A percentile compares a stretch with the other conserved stretches of the same genome.
Conservation (phyloP, 2,888 invertebrate genomes). For the Xylota sylvarum region DNA sequence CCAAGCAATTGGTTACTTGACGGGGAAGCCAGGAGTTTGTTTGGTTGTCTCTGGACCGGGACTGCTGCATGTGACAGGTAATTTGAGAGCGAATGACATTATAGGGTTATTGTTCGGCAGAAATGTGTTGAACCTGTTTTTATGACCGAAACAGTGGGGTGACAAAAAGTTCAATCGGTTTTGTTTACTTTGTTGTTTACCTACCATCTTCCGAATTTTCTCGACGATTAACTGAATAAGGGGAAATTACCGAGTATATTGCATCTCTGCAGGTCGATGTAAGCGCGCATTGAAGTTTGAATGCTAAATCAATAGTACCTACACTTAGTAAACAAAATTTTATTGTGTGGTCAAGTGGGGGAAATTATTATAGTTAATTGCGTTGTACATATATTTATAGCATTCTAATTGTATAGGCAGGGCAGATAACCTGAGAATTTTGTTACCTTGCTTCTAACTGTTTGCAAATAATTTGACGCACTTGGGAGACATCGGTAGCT, state of each 20-base stretch:
- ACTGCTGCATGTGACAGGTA: constrained; percentile 93
- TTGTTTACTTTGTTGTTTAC: constrained; percentile 9
- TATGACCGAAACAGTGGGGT: not conserved
- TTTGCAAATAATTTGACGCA: not conserved
- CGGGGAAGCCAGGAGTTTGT: constrained; percentile 94
- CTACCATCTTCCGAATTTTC: not conserved
- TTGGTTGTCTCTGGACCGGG: constrained; percentile 98
- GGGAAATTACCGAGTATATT: not conserved
- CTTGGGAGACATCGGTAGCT: not conserved
- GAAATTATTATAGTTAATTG: not conserved
- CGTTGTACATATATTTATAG: not conserved
- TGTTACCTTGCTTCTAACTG: not conserved
- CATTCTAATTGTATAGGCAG: not conserved
- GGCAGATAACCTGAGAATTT: not conserved
- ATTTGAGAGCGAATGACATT: not conserved
- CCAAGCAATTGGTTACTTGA: constrained; percentile 97
- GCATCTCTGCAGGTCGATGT: not conserved
- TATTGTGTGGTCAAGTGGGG: constrained; percentile 9
- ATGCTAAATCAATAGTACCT: constrained; percentile 12
- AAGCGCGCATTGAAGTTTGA: not conserved
- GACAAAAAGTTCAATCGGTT: not conserved
- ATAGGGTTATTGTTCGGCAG: not conserved
- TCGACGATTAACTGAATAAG: not conserved
- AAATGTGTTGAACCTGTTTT: not conserved
- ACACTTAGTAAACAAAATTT: not conserved